Evolutionary conservation across 2,888 invertebrate genomes (phyloP).

Genomic region (Crossocerus cetratus): DNA sequence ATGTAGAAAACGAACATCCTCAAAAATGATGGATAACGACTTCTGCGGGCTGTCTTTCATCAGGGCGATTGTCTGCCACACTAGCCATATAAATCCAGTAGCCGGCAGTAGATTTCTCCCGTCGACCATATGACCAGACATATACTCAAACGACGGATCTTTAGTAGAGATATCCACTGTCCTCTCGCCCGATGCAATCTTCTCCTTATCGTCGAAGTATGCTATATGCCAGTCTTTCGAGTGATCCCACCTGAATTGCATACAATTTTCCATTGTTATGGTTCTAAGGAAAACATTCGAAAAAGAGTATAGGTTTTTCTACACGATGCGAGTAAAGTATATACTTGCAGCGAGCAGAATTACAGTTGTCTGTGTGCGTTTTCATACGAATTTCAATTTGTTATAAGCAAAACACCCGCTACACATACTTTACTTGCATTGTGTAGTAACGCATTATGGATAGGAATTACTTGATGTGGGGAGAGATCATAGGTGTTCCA

Average conservation of each 20-base stretch:
- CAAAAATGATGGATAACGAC: constrained; percentile 84
- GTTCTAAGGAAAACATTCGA: too few relatives aligned
- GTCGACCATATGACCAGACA: constrained; percentile 90
- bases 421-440: too few relatives aligned
- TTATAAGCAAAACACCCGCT: too few relatives aligned
- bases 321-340: too few relatives aligned
- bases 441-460: too few relatives aligned
- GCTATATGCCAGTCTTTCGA: constrained; percentile 86
- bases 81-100: constrained; percentile 88
- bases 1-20: constrained; percentile 79
- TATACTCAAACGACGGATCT: constrained; percentile 84
- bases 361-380: too few relatives aligned
- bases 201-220: constrained; percentile 83
- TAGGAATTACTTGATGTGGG: too few relatives aligned
- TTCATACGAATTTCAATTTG: too few relatives aligned
- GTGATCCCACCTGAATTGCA: constrained; percentile 88
- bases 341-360: too few relatives aligned
- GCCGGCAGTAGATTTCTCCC: constrained; percentile 91
- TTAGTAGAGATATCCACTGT: constrained; percentile 80
- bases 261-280: too few relatives aligned
- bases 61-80: constrained; percentile 88
- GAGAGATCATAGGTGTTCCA: constrained; percentile 90
- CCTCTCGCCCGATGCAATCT: constrained; percentile 83
- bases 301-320: too few relatives aligned
- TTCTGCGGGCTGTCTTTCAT: constrained; percentile 78